Evolutionary conservation across 1,140 invertebrate genomes (phyloP).

Genomic region (Platyscapa corneri): DNA sequence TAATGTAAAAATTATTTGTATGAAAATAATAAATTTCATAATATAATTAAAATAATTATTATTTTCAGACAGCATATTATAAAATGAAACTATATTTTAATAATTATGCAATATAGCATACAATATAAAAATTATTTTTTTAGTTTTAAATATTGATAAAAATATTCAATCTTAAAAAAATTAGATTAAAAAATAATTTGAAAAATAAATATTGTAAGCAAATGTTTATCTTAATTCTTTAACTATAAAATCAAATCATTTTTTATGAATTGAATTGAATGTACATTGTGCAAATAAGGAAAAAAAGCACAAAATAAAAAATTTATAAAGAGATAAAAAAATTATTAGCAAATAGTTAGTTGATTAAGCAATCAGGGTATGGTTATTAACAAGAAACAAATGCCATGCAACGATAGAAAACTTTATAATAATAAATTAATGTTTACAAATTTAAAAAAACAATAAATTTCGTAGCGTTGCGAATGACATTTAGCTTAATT

Average conservation of each 20-base stretch:
- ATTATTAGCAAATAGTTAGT: neutral
- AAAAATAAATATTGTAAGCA: neutral
- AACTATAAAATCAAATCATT: neutral
- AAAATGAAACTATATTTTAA: too few species aligned
- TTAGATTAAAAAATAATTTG: neutral
- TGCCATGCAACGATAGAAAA: neutral
- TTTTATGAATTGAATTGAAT: constrained; percentile 3
- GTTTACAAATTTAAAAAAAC: constrained; percentile 36
- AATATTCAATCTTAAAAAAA: neutral
- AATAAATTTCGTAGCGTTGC: constrained; percentile 6
- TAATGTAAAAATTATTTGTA: too few species aligned
- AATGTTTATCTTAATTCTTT: neutral
- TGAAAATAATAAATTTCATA: too few species aligned
- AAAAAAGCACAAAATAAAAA: constrained; percentile 12
- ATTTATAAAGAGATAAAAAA: neutral
- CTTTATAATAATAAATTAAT: constrained; percentile 43
- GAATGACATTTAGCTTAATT: constrained; percentile 9
- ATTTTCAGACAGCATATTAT: too few species aligned
- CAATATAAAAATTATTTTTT: too few species aligned
- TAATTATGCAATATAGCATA: too few species aligned
- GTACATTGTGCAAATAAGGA: neutral
- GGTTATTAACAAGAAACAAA: constrained; percentile 17
- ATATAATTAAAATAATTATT: too few species aligned
- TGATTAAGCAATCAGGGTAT: constrained; percentile 29
- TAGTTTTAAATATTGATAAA: too few species aligned